phyloP scores from a whole-genome alignment of 2,113 vertebrate genomes.

The cat (Felis catus) region F.catus_Fca126_mat1.0 CM031413.1:158863501-158864000 shows the following conservation, averaged over 20 bases:
- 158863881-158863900: not conserved
- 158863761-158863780: not conserved
- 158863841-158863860: not conserved
- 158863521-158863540: not conserved
- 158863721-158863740: not conserved
- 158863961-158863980: slow-evolving; percentile 7
- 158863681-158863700: not conserved
- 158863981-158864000: slow-evolving; percentile 38
- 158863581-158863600: not conserved
- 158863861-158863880: not conserved
- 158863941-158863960: not conserved
- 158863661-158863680: not conserved
- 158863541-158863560: not conserved
- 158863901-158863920: not conserved
- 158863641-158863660: not conserved
- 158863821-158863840: not conserved
- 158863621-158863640: not conserved
- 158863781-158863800: not conserved
- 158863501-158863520: not conserved
- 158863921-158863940: not conserved
- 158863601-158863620: not conserved
- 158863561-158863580: not conserved
- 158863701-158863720: not conserved
- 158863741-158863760: not conserved
- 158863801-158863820: not conserved